Evolutionary conservation across 2,113 vertebrate species (phyloP).

Genomic region (Megaptera novaeangliae): DNA sequence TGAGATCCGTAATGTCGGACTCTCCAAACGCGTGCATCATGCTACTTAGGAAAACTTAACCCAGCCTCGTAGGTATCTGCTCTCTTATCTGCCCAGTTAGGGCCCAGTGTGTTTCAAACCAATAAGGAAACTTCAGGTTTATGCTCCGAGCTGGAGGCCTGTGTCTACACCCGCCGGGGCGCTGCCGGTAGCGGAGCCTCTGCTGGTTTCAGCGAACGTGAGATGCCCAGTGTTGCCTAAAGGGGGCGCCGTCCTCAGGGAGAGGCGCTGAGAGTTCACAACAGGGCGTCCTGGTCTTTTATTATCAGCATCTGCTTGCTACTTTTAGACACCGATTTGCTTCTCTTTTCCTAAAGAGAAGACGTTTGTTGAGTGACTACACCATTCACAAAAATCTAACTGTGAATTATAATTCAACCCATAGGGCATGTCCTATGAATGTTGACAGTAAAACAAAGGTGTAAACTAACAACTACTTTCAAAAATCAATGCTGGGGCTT

Average conservation of each 20-base stretch:
- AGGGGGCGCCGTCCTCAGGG: accelerated
- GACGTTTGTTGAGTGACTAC: neutral
- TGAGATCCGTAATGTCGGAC: neutral
- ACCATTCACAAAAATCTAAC: neutral
- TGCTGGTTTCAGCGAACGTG: accelerated
- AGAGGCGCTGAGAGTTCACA: accelerated
- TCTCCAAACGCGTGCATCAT: accelerated
- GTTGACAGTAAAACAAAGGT: neutral
- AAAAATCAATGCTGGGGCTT: neutral
- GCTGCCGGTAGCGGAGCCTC: accelerated
- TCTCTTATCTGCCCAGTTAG: neutral
- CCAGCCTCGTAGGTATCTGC: accelerated
- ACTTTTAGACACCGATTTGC: neutral
- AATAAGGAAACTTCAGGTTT: accelerated
- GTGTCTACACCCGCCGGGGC: accelerated
- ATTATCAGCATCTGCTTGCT: neutral
- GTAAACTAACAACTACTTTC: neutral
- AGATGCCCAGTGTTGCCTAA: neutral
- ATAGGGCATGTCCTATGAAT: neutral
- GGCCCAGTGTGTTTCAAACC: neutral
- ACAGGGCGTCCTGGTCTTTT: neutral
- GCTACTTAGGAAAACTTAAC: neutral
- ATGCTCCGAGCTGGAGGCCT: neutral
- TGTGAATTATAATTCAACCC: neutral
- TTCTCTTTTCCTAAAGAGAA: neutral